These are phyloP conservation scores for Bergia puertoricense DNA, from an alignment of 92 coral and sea anemone species.

Conservation along the genomic window DNA sequence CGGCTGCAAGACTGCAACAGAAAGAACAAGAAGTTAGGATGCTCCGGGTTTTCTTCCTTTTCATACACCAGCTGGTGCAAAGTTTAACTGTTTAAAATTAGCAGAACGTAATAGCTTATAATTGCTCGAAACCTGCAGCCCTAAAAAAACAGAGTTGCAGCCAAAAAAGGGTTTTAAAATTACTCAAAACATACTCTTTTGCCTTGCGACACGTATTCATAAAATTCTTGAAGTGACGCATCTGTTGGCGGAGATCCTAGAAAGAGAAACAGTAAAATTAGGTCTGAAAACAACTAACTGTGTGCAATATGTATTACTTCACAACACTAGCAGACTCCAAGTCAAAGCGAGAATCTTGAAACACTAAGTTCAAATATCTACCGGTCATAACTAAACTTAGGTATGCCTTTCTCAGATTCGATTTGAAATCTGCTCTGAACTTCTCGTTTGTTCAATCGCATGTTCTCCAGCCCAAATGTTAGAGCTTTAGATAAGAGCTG, in stretches of 20 bases:
- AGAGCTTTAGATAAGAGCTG: not conserved
- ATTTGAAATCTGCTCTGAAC: not conserved
- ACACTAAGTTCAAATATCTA: too few relatives aligned
- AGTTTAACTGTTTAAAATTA: not conserved
- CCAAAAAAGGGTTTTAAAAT: too few relatives aligned
- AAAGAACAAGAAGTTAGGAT: not conserved
- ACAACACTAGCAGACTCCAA: not conserved
- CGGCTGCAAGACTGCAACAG: constrained; percentile 69
- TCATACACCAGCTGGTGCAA: too few relatives aligned
- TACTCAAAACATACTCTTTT: constrained; percentile 68
- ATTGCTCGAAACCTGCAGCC: not conserved
- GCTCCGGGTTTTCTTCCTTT: too few relatives aligned
- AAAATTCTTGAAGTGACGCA: constrained; percentile 73
- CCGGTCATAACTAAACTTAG: not conserved
- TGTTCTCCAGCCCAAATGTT: not conserved
- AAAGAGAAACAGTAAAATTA: not conserved
- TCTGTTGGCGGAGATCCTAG: constrained; percentile 83
- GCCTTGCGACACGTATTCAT: constrained; percentile 88
- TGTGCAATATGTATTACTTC: not conserved
- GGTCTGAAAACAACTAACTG: not conserved
- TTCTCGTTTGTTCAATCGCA: not conserved
- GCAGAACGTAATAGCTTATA: not conserved
- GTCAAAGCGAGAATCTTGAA: not conserved
- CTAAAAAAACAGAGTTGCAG: too few relatives aligned
- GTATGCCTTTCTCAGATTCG: not conserved